phyloP scores from a whole-genome alignment of 1,140 invertebrate genomes.

The Ruditapes philippinarum region DNA sequence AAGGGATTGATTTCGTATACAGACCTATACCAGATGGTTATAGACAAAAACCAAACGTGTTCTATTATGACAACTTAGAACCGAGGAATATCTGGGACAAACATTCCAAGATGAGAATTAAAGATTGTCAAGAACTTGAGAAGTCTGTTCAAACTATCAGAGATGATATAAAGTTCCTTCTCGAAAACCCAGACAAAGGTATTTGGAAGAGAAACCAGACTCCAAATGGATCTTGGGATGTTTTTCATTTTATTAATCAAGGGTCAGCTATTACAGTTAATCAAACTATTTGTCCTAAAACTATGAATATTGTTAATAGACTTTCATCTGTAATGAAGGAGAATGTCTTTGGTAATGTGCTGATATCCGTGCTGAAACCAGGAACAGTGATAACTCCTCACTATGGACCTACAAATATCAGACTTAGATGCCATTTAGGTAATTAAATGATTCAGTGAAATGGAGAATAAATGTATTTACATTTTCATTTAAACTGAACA shows the following conservation, averaged over 20 bases:
- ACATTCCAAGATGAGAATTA: slow-evolving; percentile 21
- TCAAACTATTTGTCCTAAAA: slow-evolving; percentile 69
- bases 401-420: slow-evolving; percentile 81
- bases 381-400: slow-evolving; percentile 77
- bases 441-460: no score
- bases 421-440: slow-evolving; percentile 81
- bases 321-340: slow-evolving; percentile 71
- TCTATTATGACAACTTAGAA: slow-evolving; percentile 30
- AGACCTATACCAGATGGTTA: not conserved
- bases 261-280: slow-evolving; percentile 72
- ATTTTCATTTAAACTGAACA: no score
- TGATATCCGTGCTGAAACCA: slow-evolving; percentile 79
- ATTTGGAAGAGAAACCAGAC: slow-evolving; percentile 78
- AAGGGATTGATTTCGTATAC: not conserved
- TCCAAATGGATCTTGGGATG: slow-evolving; percentile 76
- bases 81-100: slow-evolving; percentile 13
- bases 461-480: no score
- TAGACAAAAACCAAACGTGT: slow-evolving; percentile 51
- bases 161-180: slow-evolving; percentile 64
- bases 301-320: slow-evolving; percentile 66
- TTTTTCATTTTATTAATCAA: slow-evolving; percentile 82
- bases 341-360: slow-evolving; percentile 81
- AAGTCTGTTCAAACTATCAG: slow-evolving; percentile 67
- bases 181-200: not conserved
- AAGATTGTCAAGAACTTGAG: slow-evolving; percentile 41